Conservation (phyloP, 2,113 vertebrate genomes). For the Oophaga pumilio region DNA sequence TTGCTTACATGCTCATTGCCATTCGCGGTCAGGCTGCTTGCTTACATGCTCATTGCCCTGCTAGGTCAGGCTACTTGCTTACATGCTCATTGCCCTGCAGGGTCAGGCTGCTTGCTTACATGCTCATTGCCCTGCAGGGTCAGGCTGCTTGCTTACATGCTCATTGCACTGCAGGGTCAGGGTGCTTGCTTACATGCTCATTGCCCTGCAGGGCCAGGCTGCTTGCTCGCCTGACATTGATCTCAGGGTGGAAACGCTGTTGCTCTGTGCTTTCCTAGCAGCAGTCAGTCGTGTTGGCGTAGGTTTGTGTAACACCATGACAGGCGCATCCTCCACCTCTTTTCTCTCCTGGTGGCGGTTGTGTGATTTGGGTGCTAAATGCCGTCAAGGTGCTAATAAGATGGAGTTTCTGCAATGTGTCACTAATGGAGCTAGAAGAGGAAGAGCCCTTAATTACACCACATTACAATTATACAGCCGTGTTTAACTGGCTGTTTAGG, state of each 20-base stretch:
- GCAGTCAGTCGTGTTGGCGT: constrained; percentile 4
- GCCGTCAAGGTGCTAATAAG: constrained; percentile 28
- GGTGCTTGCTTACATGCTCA: background rate
- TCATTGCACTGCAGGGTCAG: background rate
- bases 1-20: background rate
- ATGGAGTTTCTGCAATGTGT: constrained; percentile 7
- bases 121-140: no score
- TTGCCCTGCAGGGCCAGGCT: background rate
- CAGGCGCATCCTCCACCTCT: background rate
- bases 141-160: no score
- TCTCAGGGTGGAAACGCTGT: background rate
- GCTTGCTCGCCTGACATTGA: background rate
- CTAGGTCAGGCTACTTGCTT: no score
- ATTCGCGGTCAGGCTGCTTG: no score
- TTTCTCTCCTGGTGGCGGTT: background rate
- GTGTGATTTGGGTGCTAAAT: constrained; percentile 43
- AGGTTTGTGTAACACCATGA: constrained; percentile 19
- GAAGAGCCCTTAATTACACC: background rate
- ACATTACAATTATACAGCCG: background rate
- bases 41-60: no score
- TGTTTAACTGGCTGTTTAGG: background rate
- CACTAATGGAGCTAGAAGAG: background rate
- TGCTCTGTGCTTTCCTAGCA: background rate
- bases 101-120: no score
- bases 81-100: no score